Conservation (phyloP, 2,888 invertebrate genomes). For the Ptilodon capucinus region DNA sequence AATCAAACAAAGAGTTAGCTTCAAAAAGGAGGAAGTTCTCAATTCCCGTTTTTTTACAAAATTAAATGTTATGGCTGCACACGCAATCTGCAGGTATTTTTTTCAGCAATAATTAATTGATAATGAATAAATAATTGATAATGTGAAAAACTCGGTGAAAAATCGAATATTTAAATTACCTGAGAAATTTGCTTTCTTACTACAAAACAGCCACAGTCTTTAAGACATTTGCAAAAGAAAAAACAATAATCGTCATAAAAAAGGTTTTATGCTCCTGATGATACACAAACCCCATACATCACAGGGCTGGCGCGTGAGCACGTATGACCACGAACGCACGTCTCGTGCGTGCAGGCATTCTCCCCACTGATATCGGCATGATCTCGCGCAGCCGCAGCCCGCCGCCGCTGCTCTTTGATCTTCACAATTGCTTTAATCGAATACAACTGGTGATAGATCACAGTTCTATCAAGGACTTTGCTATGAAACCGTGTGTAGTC, state of each 20-base stretch:
- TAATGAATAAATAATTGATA: too few relatives aligned
- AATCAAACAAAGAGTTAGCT: too few relatives aligned
- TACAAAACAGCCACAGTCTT: too few relatives aligned
- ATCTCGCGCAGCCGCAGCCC: constrained; percentile 8
- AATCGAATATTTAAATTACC: too few relatives aligned
- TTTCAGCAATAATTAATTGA: too few relatives aligned
- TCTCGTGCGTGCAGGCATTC: constrained; percentile 46
- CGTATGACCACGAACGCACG: constrained; percentile 33
- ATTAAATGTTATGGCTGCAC: too few relatives aligned
- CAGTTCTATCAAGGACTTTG: constrained; percentile 45
- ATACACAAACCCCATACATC: constrained; percentile 19
- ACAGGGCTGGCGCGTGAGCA: constrained; percentile 19
- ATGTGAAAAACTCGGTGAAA: too few relatives aligned
- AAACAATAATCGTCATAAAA: neutral
- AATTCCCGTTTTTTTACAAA: too few relatives aligned
- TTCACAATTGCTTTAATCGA: constrained; percentile 68
- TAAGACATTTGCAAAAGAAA: too few relatives aligned
- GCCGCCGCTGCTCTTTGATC: constrained; percentile 51
- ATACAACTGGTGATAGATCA: constrained; percentile 58
- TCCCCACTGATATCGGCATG: constrained; percentile 6
- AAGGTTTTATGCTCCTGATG: constrained; percentile 7
- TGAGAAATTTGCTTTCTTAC: too few relatives aligned
- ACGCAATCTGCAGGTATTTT: too few relatives aligned
- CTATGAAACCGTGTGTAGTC: constrained; percentile 31
- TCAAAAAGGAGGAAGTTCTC: too few relatives aligned